Evolutionary conservation across 2,113 vertebrate species (phyloP).

Genomic region (Gallinago paraguaiae): DNA sequence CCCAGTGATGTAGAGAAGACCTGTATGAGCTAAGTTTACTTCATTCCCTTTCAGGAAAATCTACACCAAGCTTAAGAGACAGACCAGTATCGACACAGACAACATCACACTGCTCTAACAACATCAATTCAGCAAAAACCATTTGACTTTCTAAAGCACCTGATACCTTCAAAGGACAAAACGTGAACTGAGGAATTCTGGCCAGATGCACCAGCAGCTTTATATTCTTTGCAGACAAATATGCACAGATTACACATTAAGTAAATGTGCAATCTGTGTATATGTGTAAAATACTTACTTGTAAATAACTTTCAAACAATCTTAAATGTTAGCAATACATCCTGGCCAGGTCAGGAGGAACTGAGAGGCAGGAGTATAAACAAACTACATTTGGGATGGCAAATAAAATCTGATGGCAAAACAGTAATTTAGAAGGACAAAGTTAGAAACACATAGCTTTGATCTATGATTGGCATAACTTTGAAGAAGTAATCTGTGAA

Average conservation of each 20-base stretch:
- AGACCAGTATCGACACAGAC: background rate
- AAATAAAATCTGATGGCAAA: background rate
- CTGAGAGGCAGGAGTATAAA: background rate
- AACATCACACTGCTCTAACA: background rate
- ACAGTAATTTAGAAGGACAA: background rate
- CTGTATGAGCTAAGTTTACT: accelerated
- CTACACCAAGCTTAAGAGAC: background rate
- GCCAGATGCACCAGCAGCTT: background rate
- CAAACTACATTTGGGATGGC: background rate
- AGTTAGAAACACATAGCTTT: background rate
- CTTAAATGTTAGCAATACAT: background rate
- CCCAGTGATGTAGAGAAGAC: background rate
- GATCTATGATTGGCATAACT: background rate
- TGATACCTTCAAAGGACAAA: background rate
- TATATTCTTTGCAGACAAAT: background rate
- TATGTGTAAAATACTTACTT: background rate
- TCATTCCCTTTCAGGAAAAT: background rate
- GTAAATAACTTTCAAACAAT: background rate
- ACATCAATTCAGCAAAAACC: background rate
- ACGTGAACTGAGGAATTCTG: background rate
- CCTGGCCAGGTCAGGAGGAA: background rate
- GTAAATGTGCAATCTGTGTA: background rate
- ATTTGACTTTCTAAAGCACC: background rate
- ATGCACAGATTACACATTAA: too few species aligned
- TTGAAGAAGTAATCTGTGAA: background rate